Base-by-base conservation (phyloP, 2,888 invertebrate genomes). In the Macrosoma leucophasiata region DNA sequence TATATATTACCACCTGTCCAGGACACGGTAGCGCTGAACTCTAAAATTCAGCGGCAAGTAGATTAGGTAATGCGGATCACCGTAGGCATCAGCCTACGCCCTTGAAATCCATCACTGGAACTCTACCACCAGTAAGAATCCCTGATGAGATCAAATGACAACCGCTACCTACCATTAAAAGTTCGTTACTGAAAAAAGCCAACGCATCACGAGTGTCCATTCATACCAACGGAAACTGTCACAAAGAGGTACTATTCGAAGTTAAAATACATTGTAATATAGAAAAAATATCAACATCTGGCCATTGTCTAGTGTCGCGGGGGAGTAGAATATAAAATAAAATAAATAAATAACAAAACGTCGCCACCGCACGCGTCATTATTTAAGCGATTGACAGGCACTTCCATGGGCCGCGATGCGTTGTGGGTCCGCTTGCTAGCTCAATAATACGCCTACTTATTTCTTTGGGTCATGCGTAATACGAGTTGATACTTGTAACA, bases 401-500 rank as follows among this genome's bases (percentile, higher is more conserved):
- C 81, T 81, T 81, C 81, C 79, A 75, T 53, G 41, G 62, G 49
- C 38, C 54, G 41, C 47, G 49, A 39, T 45, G 41, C n/a, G n/a
- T n/a, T n/a, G 51, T n/a, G n/a, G n/a, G n/a, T n/a, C 48, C 41
- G 42, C 53, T 17, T 17, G 56, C 55, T 48, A 52, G 58, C 61
- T 75, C 72, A 77, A 82, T 75, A 82, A 78, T 81, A 81, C 81
- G 81, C 82, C 82, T 82, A 79, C 76, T 82, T 78, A 77, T 60
- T 62, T 64, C 63, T 45, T n/a, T n/a, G n/a, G n/a, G n/a, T n/a
- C n/a, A n/a, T n/a, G n/a, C n/a, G n/a, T n/a, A n/a, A n/a, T n/a
- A n/a, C n/a, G n/a, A n/a, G n/a, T 70, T 72, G 69, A 67, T 70
- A 63, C 60, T 63, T 29, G 29, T n/a, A n/a, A n/a, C n/a, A n/a